Base-by-base conservation (phyloP, 2,113 vertebrate genomes). In the Ciconia stormi region DNA sequence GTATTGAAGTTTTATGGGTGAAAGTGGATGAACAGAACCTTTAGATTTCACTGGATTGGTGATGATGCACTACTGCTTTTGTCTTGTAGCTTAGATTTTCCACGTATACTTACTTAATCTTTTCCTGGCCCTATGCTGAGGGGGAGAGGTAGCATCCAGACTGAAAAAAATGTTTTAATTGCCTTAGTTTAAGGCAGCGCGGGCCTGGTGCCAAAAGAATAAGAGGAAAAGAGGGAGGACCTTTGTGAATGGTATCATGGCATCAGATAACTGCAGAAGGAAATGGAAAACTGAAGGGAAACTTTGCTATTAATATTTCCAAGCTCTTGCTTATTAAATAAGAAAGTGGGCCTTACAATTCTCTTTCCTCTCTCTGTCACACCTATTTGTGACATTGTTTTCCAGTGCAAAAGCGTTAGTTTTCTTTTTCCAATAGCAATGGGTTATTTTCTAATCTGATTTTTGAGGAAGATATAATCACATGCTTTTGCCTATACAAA, bases 91-190 rank as follows among this genome's bases (percentile, higher is more conserved):
- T 85, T 55, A 27, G 11, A 20, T 77, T 56, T 76, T 76, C 26
- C 5, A 0, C 47, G 6, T 38, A 46, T 47, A 2, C 0, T n/a
- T 73, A 13, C 19, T 25, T 52, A 22, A 13, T n/a, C 14, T 87
- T 83, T 66, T 62, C 14, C 17, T 71, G 32, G 12, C 5, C 32
- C 16, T 82, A 25, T 0, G 0, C 2, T 67, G 42, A 67, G 17
- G 32, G 18, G 10, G 10, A 77, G 9, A 66, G 7, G 12, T 23
- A 53, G 4, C 11, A 62, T 7, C 1, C 7, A 42, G 40, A n/a
- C 21, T 34, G 56, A n/a, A 59, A 81, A 78, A 38, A 58, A 21
- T 17, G 18, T 5, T 34, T 49, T 56, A 6, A 70, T 67, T 78
- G 10, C 13, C 40, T 81, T 63, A 52, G 19, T 72, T 52, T 71